Evolutionary conservation across 2,888 invertebrate genomes (phyloP), one percentile per base, ranked within the genome.

Genomic region (Blomia tropicalis): DNA sequence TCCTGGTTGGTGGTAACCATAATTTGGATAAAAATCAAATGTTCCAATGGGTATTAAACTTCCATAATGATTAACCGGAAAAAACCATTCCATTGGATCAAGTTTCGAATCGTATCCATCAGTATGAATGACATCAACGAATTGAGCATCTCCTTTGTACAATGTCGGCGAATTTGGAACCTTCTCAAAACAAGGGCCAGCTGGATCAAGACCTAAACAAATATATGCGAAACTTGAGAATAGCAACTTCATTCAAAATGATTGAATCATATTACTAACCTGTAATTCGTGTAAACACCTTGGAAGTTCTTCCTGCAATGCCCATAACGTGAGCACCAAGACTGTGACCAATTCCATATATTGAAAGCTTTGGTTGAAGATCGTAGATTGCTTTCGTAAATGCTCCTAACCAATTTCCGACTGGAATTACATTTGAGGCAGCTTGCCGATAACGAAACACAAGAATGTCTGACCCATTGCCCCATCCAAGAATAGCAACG

Each of bases 291-390:
- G 11, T n/a, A n/a, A 61, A 61, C 11, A 11, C 53, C 22, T 32
- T 2, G 7, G 36, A 36, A 14, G 2, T 43, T n/a, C 62, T 17
- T 31, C 56, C 62, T 29, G 62, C 62, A 7, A 56, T 4, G 17
- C 62, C 62, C 41, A 62, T 58, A 14, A 62, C 23, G 32, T 62
- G 62, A 29, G 62, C 62, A 31, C 62, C 62, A 25, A 62, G 32
- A 62, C 62, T 62, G 30, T 62, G 62, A 23, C 62, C 62, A 30
- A 62, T 58, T 19, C 62, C 56, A 23, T 43, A 62, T 7, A 62
- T 62, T 1, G 27, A 17, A 11, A 56, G 19, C 14, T 32, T 25
- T 2, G 23, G 4, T 19, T 27, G 1, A 7, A 27, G 1, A 1
- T 56, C 17, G 17, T 47, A 29, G 17, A 62, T 56, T 7, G 56